These are phyloP conservation scores for Taxidea taxus DNA, from an alignment of 2,113 vertebrate species.

Conservation along the genomic window DNA sequence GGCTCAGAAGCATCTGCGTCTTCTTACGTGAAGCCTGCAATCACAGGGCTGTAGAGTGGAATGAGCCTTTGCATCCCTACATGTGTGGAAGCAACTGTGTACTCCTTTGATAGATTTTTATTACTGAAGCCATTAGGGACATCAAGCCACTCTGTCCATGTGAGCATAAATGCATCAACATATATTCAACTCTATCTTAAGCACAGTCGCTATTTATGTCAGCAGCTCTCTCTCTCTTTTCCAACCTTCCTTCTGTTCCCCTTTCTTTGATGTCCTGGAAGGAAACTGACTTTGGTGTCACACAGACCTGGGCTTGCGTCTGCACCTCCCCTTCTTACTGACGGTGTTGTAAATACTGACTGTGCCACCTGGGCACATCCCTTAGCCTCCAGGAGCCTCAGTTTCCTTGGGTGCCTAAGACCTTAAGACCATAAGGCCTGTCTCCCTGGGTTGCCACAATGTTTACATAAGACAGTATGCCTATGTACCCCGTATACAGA, in stretches of 20 bases:
- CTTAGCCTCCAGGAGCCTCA: not conserved
- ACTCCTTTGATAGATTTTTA: not conserved
- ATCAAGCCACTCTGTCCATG: not conserved
- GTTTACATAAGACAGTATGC: not conserved
- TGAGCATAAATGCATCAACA: not conserved
- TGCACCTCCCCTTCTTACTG: not conserved
- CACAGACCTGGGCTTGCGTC: not conserved
- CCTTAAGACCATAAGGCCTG: not conserved
- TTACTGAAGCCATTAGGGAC: conserved; percentile 43
- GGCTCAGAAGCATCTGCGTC: not conserved
- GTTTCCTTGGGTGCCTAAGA: not conserved
- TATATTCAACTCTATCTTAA: not conserved
- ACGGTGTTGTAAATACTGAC: not conserved
- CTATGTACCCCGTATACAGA: rapidly evolving
- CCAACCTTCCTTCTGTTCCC: not conserved
- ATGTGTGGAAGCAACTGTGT: not conserved
- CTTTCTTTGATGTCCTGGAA: not conserved
- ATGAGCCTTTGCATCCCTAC: not conserved
- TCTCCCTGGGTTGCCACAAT: not conserved
- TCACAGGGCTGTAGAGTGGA: not conserved
- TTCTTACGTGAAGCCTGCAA: not conserved
- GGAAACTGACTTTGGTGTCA: not conserved
- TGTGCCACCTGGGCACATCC: not conserved
- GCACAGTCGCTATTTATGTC: not conserved
- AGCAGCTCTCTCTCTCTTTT: not conserved